phyloP scores from a whole-genome alignment of 2,888 invertebrate species.

The Oligia fasciuncula region DNA sequence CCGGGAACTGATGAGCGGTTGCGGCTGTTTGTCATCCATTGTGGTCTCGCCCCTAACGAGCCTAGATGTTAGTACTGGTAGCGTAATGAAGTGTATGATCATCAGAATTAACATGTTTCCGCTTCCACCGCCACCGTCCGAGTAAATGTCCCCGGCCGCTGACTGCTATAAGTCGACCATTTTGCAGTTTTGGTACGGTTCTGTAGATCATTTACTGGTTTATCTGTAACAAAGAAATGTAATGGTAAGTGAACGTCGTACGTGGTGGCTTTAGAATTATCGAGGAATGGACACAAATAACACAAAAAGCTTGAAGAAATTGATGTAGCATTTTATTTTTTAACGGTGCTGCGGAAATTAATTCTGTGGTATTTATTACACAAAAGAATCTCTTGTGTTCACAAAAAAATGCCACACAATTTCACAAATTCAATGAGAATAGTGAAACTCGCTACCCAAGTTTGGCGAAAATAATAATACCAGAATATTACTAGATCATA shows the following conservation, averaged over 20 bases:
- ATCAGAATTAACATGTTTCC: constrained; percentile 86
- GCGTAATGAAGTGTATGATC: constrained; percentile 87
- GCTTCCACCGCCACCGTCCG: constrained; percentile 82
- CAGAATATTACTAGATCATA: background rate
- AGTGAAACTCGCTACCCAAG: background rate
- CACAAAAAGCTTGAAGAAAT: background rate
- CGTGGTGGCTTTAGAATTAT: background rate
- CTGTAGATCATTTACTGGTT: constrained; percentile 79
- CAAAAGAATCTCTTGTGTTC: background rate
- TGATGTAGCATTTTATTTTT: background rate
- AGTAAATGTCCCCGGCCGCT: constrained; percentile 76
- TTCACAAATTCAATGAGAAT: background rate
- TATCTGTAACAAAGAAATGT: constrained; percentile 82
- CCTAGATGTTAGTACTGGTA: constrained; percentile 85
- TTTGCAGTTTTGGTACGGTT: constrained; percentile 73
- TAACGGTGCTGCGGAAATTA: background rate
- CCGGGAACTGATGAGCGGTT: constrained; percentile 93
- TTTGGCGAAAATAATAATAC: background rate
- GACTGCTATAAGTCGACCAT: constrained; percentile 87
- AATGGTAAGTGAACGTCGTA: background rate
- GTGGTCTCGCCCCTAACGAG: constrained; percentile 86
- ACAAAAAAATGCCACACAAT: background rate
- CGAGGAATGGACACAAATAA: too few species aligned
- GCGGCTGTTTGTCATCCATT: constrained; percentile 87
- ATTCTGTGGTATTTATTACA: background rate